These are phyloP conservation scores for Brachyptera risi DNA, from an alignment of 2,888 invertebrate genomes.

Conservation along the genomic window DNA sequence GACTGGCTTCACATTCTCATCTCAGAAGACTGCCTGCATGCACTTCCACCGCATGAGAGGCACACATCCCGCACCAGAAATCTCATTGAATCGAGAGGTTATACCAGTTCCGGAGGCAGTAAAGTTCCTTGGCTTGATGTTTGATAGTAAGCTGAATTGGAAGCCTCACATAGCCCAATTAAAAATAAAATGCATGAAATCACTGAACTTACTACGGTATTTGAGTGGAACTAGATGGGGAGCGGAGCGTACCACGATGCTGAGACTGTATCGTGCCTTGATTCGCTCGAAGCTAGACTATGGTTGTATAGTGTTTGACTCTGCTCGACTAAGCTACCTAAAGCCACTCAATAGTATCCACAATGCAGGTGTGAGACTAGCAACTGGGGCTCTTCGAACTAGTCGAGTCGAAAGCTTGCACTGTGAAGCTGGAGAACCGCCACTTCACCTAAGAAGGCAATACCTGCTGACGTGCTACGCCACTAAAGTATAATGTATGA, in stretches of 20 bases:
- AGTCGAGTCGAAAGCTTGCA: conserved; percentile 7
- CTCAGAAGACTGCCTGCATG: conserved; percentile 13
- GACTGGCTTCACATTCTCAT: conserved; percentile 20
- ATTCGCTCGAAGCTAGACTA: neutral
- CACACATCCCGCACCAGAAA: neutral
- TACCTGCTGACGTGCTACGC: neutral
- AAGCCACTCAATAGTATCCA: neutral
- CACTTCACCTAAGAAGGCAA: neutral
- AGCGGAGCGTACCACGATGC: conserved; percentile 4
- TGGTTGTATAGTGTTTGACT: conserved; percentile 8
- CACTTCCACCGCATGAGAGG: conserved; percentile 17
- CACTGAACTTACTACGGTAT: conserved; percentile 14
- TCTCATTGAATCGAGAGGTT: conserved; percentile 11
- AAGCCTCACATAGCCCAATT: neutral
- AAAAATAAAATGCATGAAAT: neutral
- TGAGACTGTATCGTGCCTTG: neutral
- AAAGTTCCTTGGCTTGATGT: neutral
- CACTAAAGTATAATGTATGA: neutral
- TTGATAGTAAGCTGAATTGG: neutral
- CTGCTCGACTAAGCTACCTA: neutral
- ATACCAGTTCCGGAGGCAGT: neutral
- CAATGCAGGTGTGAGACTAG: neutral
- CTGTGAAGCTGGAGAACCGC: neutral
- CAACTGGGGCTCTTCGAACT: neutral
- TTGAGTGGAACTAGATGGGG: conserved; percentile 6